Conservation (phyloP, 2,113 vertebrate species). For the Pimephales promelas region DNA sequence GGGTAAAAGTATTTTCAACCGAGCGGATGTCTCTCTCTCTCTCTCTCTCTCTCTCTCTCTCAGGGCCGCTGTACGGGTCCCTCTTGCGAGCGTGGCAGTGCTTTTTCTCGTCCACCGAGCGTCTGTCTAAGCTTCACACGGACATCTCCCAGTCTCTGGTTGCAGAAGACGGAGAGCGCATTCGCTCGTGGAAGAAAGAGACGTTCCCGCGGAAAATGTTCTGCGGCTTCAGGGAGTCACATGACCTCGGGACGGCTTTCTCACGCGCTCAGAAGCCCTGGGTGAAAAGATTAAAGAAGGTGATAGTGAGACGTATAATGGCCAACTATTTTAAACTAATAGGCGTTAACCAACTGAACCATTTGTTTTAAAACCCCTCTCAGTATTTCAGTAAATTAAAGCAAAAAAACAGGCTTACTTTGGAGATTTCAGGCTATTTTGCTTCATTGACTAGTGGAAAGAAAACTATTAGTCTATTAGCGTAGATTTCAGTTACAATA, state of each 20-base stretch:
- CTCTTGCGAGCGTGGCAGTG: slow-evolving; percentile 82
- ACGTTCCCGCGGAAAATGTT: slow-evolving; percentile 81
- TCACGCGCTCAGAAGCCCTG: slow-evolving; percentile 82
- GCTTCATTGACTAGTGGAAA: not conserved
- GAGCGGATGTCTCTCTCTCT: not conserved
- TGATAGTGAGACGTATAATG: slow-evolving; percentile 37
- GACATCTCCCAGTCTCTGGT: slow-evolving; percentile 78
- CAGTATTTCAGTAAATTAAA: not conserved
- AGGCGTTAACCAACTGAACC: not conserved
- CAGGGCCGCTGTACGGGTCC: slow-evolving; percentile 82
- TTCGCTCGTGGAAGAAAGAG: slow-evolving; percentile 82
- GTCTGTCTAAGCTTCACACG: slow-evolving; percentile 76
- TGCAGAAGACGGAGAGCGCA: slow-evolving; percentile 73
- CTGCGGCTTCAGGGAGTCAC: slow-evolving; percentile 81
- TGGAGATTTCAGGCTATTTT: not conserved
- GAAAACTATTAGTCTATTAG: not conserved
- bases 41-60: not conserved
- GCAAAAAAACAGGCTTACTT: not conserved
- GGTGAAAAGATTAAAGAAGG: slow-evolving; percentile 82
- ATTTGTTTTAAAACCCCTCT: not conserved
- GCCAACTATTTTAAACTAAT: not conserved
- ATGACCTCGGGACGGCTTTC: slow-evolving; percentile 75
- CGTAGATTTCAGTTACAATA: not conserved
- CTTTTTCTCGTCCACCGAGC: slow-evolving; percentile 81
- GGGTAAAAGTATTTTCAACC: not conserved